Evolutionary conservation across 2,113 vertebrate genomes (phyloP).

Genomic region (Zosterops hypoxanthus): DNA sequence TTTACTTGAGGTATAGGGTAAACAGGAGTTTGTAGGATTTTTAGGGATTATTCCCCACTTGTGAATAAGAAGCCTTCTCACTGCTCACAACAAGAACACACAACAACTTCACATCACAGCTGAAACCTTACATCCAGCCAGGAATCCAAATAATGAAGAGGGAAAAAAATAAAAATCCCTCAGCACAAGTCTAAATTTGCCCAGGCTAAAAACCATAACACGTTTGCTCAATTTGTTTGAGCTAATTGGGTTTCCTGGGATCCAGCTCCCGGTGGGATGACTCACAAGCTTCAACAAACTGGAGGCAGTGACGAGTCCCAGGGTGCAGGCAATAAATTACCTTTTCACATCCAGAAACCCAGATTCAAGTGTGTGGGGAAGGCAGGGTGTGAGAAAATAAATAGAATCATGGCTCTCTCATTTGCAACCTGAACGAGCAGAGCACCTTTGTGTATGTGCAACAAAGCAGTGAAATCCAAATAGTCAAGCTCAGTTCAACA

Average conservation of each 20-base stretch:
- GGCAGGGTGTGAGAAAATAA: slow-evolving; percentile 9
- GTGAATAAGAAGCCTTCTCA: background rate
- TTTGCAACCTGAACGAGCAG: background rate
- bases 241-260: slow-evolving; percentile 67
- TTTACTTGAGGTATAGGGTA: background rate
- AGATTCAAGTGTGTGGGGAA: background rate
- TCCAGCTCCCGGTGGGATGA: slow-evolving; percentile 4
- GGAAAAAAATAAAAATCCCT: background rate
- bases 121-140: background rate
- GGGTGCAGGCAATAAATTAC: slow-evolving; percentile 34
- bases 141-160: background rate
- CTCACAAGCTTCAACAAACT: slow-evolving; percentile 42
- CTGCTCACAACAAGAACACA: background rate
- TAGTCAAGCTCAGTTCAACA: background rate
- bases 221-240: slow-evolving; percentile 53
- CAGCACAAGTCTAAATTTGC: background rate
- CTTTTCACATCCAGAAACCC: slow-evolving; percentile 20
- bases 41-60: background rate
- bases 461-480: background rate
- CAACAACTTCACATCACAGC: fast-evolving
- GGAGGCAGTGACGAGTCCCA: slow-evolving; percentile 24
- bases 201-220: slow-evolving; percentile 19
- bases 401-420: background rate
- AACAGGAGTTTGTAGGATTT: background rate
- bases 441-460: background rate